Conservation (phyloP, 2,797 vertebrate species). For the Natrix natrix region DNA sequence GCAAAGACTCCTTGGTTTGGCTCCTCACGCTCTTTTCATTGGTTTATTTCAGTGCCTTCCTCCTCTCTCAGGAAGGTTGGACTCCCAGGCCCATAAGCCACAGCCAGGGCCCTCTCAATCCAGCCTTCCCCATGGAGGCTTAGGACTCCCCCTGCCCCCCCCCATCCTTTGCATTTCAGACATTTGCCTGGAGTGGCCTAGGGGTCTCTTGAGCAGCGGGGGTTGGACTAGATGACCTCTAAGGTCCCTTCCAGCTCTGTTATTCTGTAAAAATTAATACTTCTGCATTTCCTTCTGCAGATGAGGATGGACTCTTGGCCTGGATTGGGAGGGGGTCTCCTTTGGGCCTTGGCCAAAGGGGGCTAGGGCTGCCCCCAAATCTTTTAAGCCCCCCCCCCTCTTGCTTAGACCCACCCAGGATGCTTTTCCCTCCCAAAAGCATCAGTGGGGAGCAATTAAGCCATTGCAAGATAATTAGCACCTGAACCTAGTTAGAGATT, state of each 20-base stretch:
- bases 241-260: no score
- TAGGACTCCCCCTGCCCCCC: no score
- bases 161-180: not conserved
- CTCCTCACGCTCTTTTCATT: not conserved
- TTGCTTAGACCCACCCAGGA: not conserved
- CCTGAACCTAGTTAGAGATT: not conserved
- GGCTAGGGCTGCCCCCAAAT: not conserved
- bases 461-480: not conserved
- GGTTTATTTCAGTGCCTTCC: not conserved
- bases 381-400: no score
- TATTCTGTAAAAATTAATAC: no score
- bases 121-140: not conserved
- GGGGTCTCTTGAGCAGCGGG: no score
- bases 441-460: not conserved
- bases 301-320: not conserved
- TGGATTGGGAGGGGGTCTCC: not conserved
- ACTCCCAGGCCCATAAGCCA: not conserved
- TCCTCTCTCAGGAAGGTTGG: not conserved
- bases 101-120: no score
- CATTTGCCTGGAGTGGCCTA: no score
- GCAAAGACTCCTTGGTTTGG: not conserved
- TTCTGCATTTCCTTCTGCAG: not conserved
- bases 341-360: not conserved
- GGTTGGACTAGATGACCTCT: no score
- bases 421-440: not conserved